A percentile compares a stretch with the other conserved stretches of the same genome.
Evolutionary conservation across 1,140 invertebrate genomes (phyloP).

Genomic region (Camponotus floridanus): DNA sequence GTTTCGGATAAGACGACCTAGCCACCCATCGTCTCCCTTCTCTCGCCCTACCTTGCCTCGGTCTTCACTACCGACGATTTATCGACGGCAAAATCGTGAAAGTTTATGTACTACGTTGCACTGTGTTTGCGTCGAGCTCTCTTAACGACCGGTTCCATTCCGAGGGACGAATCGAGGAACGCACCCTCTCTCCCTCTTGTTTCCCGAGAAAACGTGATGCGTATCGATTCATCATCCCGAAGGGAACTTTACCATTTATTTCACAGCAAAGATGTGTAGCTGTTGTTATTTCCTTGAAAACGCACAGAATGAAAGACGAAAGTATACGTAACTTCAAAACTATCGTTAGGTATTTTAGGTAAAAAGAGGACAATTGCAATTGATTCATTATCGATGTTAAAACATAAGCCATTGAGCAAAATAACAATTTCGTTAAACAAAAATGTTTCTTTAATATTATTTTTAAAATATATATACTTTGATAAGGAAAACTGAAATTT

Average conservation of each 20-base stretch:
- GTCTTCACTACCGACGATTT: slow-evolving; percentile 73
- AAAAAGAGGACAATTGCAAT: neutral
- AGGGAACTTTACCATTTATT: slow-evolving; percentile 32
- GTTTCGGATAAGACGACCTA: slow-evolving; percentile 74
- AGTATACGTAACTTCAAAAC: neutral
- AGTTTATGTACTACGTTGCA: slow-evolving; percentile 40
- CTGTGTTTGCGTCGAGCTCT: slow-evolving; percentile 74
- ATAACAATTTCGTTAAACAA: neutral
- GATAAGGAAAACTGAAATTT: neutral
- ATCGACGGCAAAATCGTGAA: slow-evolving; percentile 68
- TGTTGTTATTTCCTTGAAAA: slow-evolving; percentile 10
- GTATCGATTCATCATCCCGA: slow-evolving; percentile 22
- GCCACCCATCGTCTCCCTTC: slow-evolving; percentile 54
- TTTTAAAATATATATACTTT: slow-evolving; percentile 7
- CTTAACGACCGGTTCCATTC: slow-evolving; percentile 67
- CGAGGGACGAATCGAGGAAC: slow-evolving; percentile 53
- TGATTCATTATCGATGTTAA: neutral
- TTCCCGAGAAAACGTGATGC: slow-evolving; percentile 38
- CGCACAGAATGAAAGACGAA: neutral
- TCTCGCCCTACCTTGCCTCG: slow-evolving; percentile 53
- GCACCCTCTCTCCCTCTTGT: slow-evolving; percentile 14
- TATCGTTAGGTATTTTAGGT: slow-evolving; percentile 14
- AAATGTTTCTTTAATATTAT: neutral
- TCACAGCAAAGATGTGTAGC: neutral
- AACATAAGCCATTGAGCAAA: neutral